Conservation (phyloP, 1,140 invertebrate species). For the Marisa cornuarietis region DNA sequence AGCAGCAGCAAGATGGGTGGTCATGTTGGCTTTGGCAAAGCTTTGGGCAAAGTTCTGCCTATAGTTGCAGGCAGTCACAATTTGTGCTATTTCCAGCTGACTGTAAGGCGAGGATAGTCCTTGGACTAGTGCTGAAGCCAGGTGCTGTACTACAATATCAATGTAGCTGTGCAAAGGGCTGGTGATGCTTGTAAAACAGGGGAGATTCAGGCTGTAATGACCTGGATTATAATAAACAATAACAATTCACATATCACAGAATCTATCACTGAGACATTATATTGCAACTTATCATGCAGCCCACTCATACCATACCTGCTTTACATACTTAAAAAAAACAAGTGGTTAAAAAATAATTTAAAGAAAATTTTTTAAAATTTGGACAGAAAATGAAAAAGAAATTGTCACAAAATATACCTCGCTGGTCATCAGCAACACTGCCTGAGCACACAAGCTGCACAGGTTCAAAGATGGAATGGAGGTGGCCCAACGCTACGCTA, state of each 20-base stretch:
- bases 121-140: slow-evolving; percentile 74
- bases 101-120: slow-evolving; percentile 33
- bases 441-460: slow-evolving; percentile 41
- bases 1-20: slow-evolving; percentile 37
- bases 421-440: slow-evolving; percentile 16
- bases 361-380: too few species aligned
- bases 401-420: slow-evolving; percentile 35
- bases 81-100: not conserved
- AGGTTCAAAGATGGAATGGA: slow-evolving; percentile 36
- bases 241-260: not conserved
- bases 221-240: slow-evolving; percentile 8
- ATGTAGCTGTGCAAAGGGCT: slow-evolving; percentile 91
- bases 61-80: slow-evolving; percentile 7
- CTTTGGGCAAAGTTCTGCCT: slow-evolving; percentile 16
- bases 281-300: too few species aligned
- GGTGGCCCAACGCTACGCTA: slow-evolving; percentile 39
- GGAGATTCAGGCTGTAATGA: slow-evolving; percentile 86
- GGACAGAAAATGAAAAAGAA: too few species aligned
- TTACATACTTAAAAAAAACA: too few species aligned
- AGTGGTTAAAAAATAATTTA: too few species aligned
- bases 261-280: not conserved
- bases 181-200: slow-evolving; percentile 92
- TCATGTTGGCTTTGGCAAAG: slow-evolving; percentile 20
- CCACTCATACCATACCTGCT: too few species aligned
- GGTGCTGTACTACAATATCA: slow-evolving; percentile 90